These are phyloP conservation scores for Symphodus melops DNA, from an alignment of 2,113 vertebrate genomes.

Conservation along the genomic window DNA sequence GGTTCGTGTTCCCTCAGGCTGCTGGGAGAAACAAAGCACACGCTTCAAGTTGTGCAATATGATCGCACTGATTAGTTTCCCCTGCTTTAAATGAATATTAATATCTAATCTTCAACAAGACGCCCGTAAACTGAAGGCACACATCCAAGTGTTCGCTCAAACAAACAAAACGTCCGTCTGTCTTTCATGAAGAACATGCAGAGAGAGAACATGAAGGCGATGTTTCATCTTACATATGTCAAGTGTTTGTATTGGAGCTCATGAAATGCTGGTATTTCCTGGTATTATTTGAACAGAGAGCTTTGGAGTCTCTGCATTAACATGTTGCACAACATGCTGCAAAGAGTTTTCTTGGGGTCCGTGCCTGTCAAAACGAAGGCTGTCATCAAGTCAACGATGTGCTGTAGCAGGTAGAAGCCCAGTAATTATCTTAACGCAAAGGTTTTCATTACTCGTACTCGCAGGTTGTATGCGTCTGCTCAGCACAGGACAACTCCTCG, in stretches of 20 bases:
- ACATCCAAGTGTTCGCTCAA: background rate
- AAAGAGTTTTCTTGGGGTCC: constrained; percentile 53
- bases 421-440: constrained; percentile 64
- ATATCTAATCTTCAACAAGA: constrained; percentile 3
- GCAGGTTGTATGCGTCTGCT: constrained; percentile 17
- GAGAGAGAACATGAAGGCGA: constrained; percentile 18
- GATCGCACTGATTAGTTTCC: constrained; percentile 40
- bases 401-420: constrained; percentile 48
- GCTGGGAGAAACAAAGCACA: constrained; percentile 14
- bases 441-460: constrained; percentile 54
- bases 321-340: constrained; percentile 61
- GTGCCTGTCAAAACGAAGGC: constrained; percentile 57
- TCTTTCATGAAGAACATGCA: constrained; percentile 23
- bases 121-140: background rate
- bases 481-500: constrained; percentile 22
- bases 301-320: constrained; percentile 52
- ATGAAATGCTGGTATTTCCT: constrained; percentile 68
- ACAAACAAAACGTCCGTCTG: constrained; percentile 15
- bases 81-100: constrained; percentile 1
- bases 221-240: constrained; percentile 52
- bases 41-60: constrained; percentile 16
- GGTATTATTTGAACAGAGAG: constrained; percentile 49
- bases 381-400: constrained; percentile 67
- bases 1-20: constrained; percentile 45
- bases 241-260: constrained; percentile 61